phyloP scores from a whole-genome alignment of 2,113 vertebrate species.

The Scophthalmus maximus region DNA sequence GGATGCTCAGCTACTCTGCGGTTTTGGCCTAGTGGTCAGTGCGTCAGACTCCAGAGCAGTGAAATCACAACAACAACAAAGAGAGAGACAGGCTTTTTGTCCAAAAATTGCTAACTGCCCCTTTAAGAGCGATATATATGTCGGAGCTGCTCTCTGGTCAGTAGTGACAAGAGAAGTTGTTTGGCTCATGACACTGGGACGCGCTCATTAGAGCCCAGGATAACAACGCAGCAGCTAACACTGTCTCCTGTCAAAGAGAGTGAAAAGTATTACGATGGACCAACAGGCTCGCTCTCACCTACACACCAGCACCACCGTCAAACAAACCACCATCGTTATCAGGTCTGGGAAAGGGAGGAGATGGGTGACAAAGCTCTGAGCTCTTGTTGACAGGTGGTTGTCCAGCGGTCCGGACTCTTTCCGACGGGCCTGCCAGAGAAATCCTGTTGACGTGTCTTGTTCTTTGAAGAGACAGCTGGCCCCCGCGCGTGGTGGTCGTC shows the following conservation, averaged over 20 bases:
- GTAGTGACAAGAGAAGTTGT: background rate
- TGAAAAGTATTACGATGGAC: constrained; percentile 35
- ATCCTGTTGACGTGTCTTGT: constrained; percentile 61
- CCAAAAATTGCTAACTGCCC: too few species aligned
- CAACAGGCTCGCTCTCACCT: constrained; percentile 41
- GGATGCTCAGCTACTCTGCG: too few species aligned
- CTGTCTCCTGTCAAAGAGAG: constrained; percentile 17
- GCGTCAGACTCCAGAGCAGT: too few species aligned
- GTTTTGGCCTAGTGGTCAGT: too few species aligned
- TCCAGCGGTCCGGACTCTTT: constrained; percentile 43
- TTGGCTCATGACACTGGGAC: background rate
- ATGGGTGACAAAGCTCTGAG: constrained; percentile 54
- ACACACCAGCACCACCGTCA: background rate
- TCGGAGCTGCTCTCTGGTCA: constrained; percentile 21
- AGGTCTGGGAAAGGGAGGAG: constrained; percentile 45
- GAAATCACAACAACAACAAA: too few species aligned
- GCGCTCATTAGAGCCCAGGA: background rate
- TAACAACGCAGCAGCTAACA: constrained; percentile 24
- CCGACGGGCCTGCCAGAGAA: constrained; percentile 48
- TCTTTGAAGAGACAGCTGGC: constrained; percentile 71
- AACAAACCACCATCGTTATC: constrained; percentile 41
- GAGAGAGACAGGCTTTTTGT: too few species aligned
- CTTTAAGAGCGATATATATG: too few species aligned
- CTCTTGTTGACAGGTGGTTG: constrained; percentile 72
- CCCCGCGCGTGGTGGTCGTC: constrained; percentile 21